Percentiles rank a stretch among this genome's conserved stretches.
These are phyloP conservation scores for Teinopalpus imperialis DNA, from an alignment of 2,888 invertebrate genomes.

Conservation along the genomic window DNA sequence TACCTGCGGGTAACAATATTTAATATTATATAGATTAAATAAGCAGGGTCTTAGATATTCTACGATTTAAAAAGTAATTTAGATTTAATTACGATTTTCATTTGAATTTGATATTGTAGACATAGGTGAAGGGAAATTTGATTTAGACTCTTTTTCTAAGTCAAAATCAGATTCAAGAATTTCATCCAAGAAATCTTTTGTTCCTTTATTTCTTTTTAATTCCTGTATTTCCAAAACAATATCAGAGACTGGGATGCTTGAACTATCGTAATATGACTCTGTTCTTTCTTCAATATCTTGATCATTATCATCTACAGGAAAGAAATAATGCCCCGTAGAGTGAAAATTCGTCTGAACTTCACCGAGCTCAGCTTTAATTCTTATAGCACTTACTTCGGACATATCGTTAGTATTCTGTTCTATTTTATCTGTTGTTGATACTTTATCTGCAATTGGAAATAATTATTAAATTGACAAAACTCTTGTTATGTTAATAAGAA, in stretches of 20 bases:
- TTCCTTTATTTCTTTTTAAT: conserved; percentile 53
- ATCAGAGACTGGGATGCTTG: conserved; percentile 52
- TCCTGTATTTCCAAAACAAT: conserved; percentile 62
- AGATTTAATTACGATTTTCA: conserved; percentile 21
- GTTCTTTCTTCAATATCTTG: conserved; percentile 45
- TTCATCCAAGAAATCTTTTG: conserved; percentile 67
- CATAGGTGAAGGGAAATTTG: conserved; percentile 15
- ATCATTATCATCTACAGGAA: conserved; percentile 65
- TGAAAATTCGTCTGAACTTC: conserved; percentile 54
- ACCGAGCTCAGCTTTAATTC: conserved; percentile 63
- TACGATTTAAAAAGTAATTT: no score
- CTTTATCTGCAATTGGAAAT: conserved; percentile 58
- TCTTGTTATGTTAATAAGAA: no score
- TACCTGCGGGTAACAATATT: conserved; percentile 9
- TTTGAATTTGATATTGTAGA: conserved; percentile 6
- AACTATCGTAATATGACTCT: conserved; percentile 57
- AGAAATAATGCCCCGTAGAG: conserved; percentile 71
- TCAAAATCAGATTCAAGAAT: conserved; percentile 61
- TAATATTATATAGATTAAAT: background rate
- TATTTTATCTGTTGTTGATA: conserved; percentile 34
- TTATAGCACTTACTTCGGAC: conserved; percentile 50
- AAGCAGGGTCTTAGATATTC: no score
- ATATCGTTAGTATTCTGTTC: conserved; percentile 36
- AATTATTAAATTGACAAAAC: no score
- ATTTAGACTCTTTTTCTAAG: conserved; percentile 41